These are phyloP conservation scores for Silurus aristotelis DNA, from an alignment of 2,797 vertebrate genomes.

Conservation along the genomic window DNA sequence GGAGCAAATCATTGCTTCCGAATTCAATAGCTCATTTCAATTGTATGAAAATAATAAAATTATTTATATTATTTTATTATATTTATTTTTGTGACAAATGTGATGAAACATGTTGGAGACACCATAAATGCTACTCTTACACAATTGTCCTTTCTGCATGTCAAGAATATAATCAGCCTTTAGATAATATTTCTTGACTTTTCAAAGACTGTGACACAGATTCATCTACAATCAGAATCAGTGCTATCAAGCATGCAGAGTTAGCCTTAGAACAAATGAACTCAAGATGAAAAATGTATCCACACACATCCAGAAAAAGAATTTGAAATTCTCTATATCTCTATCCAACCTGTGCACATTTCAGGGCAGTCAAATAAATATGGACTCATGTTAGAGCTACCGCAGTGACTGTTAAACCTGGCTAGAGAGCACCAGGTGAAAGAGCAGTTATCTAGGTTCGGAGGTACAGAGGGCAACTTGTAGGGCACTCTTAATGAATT, in stretches of 20 bases:
- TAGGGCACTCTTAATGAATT: too few species aligned
- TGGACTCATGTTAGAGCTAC: neutral
- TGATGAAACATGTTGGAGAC: too few species aligned
- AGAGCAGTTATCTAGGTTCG: too few species aligned
- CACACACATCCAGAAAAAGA: neutral
- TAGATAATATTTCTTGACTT: neutral
- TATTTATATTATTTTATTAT: too few species aligned
- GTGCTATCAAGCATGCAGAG: neutral
- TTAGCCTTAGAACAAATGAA: conserved; percentile 3
- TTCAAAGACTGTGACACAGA: neutral
- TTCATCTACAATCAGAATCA: neutral
- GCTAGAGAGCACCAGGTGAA: too few species aligned
- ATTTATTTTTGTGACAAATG: too few species aligned
- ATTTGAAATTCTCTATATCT: neutral
- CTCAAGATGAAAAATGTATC: neutral
- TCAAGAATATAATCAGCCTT: neutral
- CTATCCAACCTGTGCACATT: neutral
- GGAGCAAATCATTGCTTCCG: neutral
- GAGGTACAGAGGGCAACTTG: too few species aligned
- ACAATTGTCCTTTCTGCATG: neutral
- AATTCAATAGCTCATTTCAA: neutral
- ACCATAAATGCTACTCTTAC: neutral
- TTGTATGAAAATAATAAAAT: neutral
- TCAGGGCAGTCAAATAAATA: neutral
- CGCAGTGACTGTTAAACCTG: too few species aligned